A percentile compares a stretch with the other conserved stretches of the same genome.
These are phyloP conservation scores for Phrynocephalus forsythii DNA, from an alignment of 2,797 vertebrate genomes.

Conservation along the genomic window DNA sequence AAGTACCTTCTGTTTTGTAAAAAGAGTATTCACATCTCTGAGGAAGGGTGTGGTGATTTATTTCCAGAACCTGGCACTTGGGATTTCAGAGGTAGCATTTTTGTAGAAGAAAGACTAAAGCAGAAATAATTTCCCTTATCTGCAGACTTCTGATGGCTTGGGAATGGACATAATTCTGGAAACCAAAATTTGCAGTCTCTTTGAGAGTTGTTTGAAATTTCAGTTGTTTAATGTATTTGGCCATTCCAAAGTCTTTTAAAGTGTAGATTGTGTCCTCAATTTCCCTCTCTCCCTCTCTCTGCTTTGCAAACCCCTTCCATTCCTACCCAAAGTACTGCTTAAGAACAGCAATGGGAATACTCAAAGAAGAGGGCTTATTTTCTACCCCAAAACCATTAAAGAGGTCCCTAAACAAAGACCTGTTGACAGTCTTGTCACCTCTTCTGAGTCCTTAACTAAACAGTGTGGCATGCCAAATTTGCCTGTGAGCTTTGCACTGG, in stretches of 20 bases:
- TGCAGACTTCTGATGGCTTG: neutral
- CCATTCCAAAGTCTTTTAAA: neutral
- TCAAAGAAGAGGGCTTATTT: neutral
- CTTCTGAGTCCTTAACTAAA: neutral
- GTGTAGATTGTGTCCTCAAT: neutral
- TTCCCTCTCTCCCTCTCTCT: neutral
- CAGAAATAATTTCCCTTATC: neutral
- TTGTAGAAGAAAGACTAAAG: neutral
- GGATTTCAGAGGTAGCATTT: constrained; percentile 4
- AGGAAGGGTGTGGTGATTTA: neutral
- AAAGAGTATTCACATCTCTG: neutral
- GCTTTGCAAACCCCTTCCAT: neutral
- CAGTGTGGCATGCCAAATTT: neutral
- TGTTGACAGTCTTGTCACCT: neutral
- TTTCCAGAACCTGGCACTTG: constrained; percentile 13
- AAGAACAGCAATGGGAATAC: neutral
- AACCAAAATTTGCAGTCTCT: neutral
- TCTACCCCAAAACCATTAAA: neutral
- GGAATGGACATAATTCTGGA: neutral
- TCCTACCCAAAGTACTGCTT: too few species aligned
- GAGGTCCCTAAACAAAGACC: neutral
- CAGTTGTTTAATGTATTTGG: too few species aligned
- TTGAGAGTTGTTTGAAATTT: neutral
- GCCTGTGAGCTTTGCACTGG: neutral
- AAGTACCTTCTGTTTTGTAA: constrained; percentile 7